Evolutionary conservation across 2,888 invertebrate species (phyloP).

Genomic region (Biston betularia): DNA sequence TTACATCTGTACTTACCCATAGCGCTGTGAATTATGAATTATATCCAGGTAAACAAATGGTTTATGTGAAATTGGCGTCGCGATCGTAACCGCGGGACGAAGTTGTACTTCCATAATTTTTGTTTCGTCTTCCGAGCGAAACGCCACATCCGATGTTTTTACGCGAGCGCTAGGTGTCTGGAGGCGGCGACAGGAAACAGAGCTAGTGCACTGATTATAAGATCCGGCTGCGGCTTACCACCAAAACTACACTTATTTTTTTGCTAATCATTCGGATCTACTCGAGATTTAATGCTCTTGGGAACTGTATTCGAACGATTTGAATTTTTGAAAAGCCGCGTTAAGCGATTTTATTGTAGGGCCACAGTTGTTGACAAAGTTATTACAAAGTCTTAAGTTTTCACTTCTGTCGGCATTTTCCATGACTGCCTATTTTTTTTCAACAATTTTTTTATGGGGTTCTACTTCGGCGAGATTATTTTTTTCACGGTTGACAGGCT

Average conservation of each 20-base stretch:
- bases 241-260: constrained; percentile 40
- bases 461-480: too few relatives aligned
- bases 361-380: too few relatives aligned
- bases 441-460: neutral
- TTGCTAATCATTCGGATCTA: constrained; percentile 41
- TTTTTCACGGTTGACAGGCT: too few relatives aligned
- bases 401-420: too few relatives aligned
- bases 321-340: too few relatives aligned
- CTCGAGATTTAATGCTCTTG: constrained; percentile 10
- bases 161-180: constrained; percentile 36
- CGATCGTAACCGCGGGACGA: too few relatives aligned
- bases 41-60: too few relatives aligned
- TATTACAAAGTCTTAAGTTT: too few relatives aligned
- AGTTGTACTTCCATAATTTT: neutral
- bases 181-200: constrained; percentile 59
- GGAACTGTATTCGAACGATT: neutral
- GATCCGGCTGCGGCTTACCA: constrained; percentile 58
- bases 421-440: neutral
- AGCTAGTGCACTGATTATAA: constrained; percentile 55
- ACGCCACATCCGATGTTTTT: constrained; percentile 72
- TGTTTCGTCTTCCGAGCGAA: constrained; percentile 31
- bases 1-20: too few relatives aligned
- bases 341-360: too few relatives aligned
- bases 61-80: too few relatives aligned
- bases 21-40: too few relatives aligned